phyloP scores from a whole-genome alignment of 1,140 invertebrate species.

The Xylocopa sonorina region DNA sequence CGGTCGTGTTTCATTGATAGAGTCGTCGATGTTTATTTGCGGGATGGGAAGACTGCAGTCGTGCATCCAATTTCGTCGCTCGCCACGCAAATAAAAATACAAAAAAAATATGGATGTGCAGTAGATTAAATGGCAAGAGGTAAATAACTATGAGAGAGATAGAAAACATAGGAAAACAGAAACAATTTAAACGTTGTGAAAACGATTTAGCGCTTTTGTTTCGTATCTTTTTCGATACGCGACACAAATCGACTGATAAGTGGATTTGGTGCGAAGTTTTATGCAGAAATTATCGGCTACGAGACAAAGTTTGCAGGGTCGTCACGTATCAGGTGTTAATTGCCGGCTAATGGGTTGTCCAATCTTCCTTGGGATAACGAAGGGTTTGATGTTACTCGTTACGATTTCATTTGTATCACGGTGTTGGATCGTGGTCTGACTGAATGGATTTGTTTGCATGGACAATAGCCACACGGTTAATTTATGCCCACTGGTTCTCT shows the following conservation, averaged over 20 bases:
- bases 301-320: constrained; percentile 21
- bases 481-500: neutral
- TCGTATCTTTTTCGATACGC: neutral
- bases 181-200: neutral
- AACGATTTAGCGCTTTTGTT: too few relatives aligned
- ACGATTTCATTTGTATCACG: constrained; percentile 29
- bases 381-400: constrained; percentile 18
- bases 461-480: neutral
- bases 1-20: neutral
- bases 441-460: constrained; percentile 32
- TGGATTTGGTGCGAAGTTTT: constrained; percentile 14
- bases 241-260: neutral
- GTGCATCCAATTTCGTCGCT: neutral
- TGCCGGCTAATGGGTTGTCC: constrained; percentile 28
- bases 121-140: neutral
- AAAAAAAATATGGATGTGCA: neutral
- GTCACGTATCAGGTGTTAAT: constrained; percentile 44
- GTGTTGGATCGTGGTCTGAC: neutral
- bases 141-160: neutral
- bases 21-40: neutral
- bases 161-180: neutral
- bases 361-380: constrained; percentile 29
- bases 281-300: constrained; percentile 10
- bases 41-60: neutral
- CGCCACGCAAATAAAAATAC: neutral